These are phyloP conservation scores for Eulithis prunata DNA, from an alignment of 2,888 invertebrate genomes.

Conservation along the genomic window DNA sequence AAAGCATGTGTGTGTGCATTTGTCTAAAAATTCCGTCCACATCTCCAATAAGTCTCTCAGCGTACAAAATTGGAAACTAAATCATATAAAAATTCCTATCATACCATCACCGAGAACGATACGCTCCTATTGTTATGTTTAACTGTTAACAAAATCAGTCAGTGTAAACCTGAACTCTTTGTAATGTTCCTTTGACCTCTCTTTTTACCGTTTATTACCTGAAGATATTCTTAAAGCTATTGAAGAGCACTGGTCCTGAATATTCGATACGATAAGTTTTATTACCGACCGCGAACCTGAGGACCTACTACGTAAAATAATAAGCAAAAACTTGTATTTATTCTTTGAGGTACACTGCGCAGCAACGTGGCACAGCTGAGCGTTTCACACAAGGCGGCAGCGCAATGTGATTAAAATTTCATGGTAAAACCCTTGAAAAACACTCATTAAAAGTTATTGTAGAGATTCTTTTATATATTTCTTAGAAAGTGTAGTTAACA, in stretches of 20 bases:
- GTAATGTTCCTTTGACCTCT: conserved; percentile 17
- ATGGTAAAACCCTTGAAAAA: background rate
- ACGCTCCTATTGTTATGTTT: conserved; percentile 13
- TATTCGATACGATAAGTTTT: conserved; percentile 49
- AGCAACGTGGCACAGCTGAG: too few species aligned
- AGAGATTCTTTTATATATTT: background rate
- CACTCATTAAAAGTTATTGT: background rate
- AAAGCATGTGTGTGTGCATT: too few species aligned
- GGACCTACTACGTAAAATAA: too few species aligned
- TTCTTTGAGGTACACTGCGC: too few species aligned
- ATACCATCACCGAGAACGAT: conserved; percentile 5
- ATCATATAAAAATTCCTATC: conserved; percentile 13
- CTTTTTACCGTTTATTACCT: conserved; percentile 18
- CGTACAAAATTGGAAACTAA: background rate
- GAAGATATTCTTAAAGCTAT: conserved; percentile 41
- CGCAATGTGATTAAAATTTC: too few species aligned
- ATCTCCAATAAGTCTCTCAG: too few species aligned
- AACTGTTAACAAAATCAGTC: conserved; percentile 21
- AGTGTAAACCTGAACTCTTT: conserved; percentile 11
- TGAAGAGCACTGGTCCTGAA: conserved; percentile 48
- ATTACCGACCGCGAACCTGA: conserved; percentile 37
- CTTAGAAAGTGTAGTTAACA: background rate
- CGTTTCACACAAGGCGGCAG: too few species aligned
- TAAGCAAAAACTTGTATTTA: too few species aligned
- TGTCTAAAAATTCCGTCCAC: too few species aligned